phyloP scores from a whole-genome alignment of 2,888 invertebrate species.

The Cephus sareptanus region DNA sequence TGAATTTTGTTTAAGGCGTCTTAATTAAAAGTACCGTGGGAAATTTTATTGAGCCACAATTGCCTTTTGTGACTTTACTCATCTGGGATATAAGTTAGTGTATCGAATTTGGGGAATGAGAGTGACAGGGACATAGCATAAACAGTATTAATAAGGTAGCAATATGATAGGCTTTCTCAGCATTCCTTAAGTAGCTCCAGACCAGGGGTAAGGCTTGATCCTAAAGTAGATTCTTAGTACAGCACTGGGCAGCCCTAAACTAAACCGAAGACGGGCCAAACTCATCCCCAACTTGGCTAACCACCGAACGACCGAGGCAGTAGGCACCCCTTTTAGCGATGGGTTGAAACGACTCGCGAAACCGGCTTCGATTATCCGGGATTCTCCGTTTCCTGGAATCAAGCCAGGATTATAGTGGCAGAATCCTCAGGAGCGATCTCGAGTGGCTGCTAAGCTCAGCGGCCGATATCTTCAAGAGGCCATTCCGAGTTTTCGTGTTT shows the following conservation, averaged over 20 bases:
- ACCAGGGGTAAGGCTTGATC: constrained; percentile 10
- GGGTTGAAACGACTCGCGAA: constrained; percentile 12
- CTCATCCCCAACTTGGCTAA: constrained; percentile 58
- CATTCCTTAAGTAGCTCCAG: constrained; percentile 18
- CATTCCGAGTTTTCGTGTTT: constrained; percentile 18
- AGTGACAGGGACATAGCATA: neutral
- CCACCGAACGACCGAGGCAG: constrained; percentile 37
- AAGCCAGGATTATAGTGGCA: neutral
- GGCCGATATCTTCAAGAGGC: neutral
- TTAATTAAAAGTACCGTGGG: neutral
- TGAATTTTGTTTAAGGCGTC: neutral
- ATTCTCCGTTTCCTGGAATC: neutral
- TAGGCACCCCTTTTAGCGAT: constrained; percentile 5
- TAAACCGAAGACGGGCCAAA: constrained; percentile 56
- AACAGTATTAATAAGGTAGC: neutral
- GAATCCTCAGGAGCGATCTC: neutral
- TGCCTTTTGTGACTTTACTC: neutral
- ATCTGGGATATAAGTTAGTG: neutral
- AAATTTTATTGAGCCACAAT: neutral
- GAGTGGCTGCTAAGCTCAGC: neutral
- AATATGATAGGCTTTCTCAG: neutral
- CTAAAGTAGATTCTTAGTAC: neutral
- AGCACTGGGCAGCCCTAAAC: constrained; percentile 34
- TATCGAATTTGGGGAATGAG: neutral
- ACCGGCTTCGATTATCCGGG: neutral